Conservation (phyloP, 1,140 invertebrate genomes). For the Globodera rostochiensis region DNA sequence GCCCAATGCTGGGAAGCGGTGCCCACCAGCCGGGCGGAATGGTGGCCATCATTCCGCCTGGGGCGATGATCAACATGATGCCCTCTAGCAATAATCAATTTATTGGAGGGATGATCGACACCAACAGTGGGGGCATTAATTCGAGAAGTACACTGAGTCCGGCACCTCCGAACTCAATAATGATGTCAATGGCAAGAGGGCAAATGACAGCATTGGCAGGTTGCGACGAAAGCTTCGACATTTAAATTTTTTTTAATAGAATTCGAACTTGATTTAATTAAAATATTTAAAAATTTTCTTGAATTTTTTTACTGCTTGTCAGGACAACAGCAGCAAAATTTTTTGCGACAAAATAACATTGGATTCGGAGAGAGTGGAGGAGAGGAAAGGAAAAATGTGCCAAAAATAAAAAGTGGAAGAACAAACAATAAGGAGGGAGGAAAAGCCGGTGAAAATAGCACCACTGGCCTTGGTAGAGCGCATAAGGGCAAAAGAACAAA, state of each 20-base stretch:
- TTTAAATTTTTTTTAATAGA: not conserved
- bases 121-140: not conserved
- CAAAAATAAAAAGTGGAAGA: not conserved
- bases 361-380: constrained; percentile 11
- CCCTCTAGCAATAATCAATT: not conserved
- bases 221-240: not conserved
- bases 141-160: not conserved
- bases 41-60: not conserved
- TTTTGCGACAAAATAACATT: not conserved
- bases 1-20: not conserved
- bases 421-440: not conserved
- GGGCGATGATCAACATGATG: not conserved
- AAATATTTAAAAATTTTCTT: not conserved
- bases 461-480: not conserved
- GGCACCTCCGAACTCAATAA: not conserved
- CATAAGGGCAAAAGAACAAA: not conserved
- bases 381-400: not conserved
- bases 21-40: not conserved
- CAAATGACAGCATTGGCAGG: not conserved
- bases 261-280: not conserved
- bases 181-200: constrained; percentile 4
- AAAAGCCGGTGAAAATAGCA: not conserved
- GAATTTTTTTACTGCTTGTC: not conserved
- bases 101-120: too few relatives aligned
- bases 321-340: not conserved